These are phyloP conservation scores for Amphiura filiformis DNA, from an alignment of 35 echinoderm and acorn worm genomes.

Conservation along the genomic window DNA sequence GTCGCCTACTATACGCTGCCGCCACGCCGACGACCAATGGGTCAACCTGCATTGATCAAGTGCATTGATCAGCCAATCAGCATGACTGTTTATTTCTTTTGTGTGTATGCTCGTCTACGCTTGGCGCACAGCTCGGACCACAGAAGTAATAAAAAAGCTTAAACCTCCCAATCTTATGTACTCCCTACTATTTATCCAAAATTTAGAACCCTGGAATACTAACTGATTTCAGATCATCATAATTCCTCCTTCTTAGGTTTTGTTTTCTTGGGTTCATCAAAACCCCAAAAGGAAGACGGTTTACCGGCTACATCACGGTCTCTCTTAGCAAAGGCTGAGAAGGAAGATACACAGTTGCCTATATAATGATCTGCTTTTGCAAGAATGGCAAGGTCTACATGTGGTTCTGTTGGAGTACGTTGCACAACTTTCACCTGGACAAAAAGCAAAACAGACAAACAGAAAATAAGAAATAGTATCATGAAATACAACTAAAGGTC, in stretches of 20 bases:
- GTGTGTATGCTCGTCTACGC: too few species aligned
- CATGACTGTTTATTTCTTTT: too few species aligned
- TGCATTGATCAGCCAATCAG: too few species aligned
- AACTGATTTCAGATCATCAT: too few species aligned
- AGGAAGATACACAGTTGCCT: conserved; percentile 90
- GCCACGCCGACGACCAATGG: too few species aligned
- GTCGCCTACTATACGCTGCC: too few species aligned
- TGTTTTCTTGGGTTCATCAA: conserved; percentile 29
- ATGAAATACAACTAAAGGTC: not conserved
- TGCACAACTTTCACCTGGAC: conserved; percentile 81
- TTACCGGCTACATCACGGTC: conserved; percentile 72
- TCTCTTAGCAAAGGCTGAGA: conserved; percentile 82
- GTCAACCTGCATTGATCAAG: too few species aligned
- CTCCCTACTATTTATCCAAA: too few species aligned
- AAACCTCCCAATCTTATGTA: too few species aligned
- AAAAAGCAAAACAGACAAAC: not conserved
- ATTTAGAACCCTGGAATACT: too few species aligned
- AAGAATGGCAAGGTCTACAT: conserved; percentile 90
- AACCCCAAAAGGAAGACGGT: conserved; percentile 88
- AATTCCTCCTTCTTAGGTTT: conserved; percentile 26
- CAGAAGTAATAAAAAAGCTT: too few species aligned
- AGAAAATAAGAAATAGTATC: not conserved
- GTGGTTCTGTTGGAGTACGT: conserved; percentile 59
- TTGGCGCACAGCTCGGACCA: too few species aligned
- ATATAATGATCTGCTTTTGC: conserved; percentile 95